Conservation (phyloP, 2,113 vertebrate genomes). For the Morone chrysops region DNA sequence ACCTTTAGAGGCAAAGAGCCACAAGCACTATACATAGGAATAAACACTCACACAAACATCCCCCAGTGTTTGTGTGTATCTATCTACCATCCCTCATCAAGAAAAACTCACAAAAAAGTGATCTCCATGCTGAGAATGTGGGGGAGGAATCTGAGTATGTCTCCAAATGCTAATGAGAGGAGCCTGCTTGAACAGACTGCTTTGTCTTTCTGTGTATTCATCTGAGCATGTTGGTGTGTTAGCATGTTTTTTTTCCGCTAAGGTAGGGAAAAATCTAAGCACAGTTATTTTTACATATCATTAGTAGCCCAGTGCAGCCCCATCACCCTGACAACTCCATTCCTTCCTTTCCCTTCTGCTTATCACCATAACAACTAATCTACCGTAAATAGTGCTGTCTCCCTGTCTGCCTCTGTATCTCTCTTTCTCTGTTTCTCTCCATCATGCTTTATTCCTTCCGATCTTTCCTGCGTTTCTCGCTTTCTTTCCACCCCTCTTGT, state of each 20-base stretch:
- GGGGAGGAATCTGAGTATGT: constrained; percentile 70
- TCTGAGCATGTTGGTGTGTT: constrained; percentile 41
- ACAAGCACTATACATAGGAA: constrained; percentile 28
- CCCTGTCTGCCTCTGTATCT: constrained; percentile 41
- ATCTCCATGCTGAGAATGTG: constrained; percentile 67
- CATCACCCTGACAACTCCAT: constrained; percentile 83
- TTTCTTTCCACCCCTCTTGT: constrained; percentile 43
- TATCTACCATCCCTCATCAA: constrained; percentile 66
- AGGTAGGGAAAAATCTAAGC: constrained; percentile 68
- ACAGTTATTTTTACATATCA: constrained; percentile 79
- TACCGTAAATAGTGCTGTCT: constrained; percentile 76
- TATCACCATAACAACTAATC: constrained; percentile 84
- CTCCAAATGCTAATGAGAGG: constrained; percentile 75
- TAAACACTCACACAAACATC: constrained; percentile 32
- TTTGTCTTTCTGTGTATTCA: constrained; percentile 60
- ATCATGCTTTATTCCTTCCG: constrained; percentile 48
- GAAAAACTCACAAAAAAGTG: constrained; percentile 65
- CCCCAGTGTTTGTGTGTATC: constrained; percentile 43
- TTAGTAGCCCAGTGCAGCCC: constrained; percentile 74
- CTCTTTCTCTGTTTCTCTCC: constrained; percentile 32
- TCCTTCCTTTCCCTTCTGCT: constrained; percentile 69
- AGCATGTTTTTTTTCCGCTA: constrained; percentile 30
- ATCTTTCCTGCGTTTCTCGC: constrained; percentile 25
- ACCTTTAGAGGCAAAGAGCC: constrained; percentile 41
- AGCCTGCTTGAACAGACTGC: constrained; percentile 61